Evolutionary conservation across 2,888 invertebrate genomes (phyloP).

Genomic region (Tachystola acroxantha): DNA sequence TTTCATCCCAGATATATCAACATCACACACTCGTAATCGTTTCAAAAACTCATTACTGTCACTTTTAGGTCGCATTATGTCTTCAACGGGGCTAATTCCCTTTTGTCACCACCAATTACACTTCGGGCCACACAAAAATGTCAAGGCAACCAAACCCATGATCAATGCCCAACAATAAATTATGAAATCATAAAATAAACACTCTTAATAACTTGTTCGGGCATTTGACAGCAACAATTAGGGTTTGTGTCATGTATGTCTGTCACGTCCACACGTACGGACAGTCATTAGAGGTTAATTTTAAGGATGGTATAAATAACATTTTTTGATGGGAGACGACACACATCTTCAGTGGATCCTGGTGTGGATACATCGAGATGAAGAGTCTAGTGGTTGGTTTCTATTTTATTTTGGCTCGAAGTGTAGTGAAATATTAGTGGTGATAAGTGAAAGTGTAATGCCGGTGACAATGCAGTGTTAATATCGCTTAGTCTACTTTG

Average conservation of each 20-base stretch:
- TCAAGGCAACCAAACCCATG: conserved; percentile 40
- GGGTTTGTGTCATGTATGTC: conserved; percentile 53
- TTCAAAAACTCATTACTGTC: conserved; percentile 15
- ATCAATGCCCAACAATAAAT: conserved; percentile 23
- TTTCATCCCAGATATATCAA: too few relatives aligned
- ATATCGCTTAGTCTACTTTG: background rate
- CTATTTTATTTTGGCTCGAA: conserved; percentile 15
- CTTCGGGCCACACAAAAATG: conserved; percentile 34
- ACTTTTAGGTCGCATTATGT: conserved; percentile 23
- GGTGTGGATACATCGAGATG: conserved; percentile 45
- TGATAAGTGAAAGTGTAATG: conserved; percentile 21
- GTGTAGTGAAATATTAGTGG: conserved; percentile 20
- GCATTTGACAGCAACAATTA: conserved; percentile 61
- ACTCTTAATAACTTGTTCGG: conserved; percentile 44
- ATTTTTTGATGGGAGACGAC: conserved; percentile 38
- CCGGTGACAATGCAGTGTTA: conserved; percentile 15
- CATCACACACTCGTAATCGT: background rate
- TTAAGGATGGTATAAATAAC: conserved; percentile 57
- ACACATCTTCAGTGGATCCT: conserved; percentile 46
- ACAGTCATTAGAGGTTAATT: conserved; percentile 45
- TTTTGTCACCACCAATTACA: conserved; percentile 32
- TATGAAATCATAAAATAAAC: conserved; percentile 41
- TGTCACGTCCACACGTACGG: conserved; percentile 49
- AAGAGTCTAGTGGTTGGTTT: conserved; percentile 45
- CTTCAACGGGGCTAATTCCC: conserved; percentile 23